Conservation (phyloP, 1,140 invertebrate genomes). For the Chionoecetes opilio region DNA sequence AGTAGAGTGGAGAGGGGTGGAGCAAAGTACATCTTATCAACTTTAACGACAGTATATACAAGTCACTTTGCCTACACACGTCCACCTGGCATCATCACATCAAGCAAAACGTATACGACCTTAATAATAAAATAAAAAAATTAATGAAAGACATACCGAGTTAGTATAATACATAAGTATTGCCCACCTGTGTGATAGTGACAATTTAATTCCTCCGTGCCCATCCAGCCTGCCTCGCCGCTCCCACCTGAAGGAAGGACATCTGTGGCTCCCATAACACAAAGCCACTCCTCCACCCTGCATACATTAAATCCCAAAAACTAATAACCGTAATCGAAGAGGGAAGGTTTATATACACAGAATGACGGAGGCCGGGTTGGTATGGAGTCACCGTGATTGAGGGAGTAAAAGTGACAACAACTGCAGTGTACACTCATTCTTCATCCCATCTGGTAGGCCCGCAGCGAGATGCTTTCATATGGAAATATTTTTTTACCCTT, state of each 20-base stretch:
- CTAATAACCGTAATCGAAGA: conserved; percentile 20
- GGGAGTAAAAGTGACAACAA: conserved; percentile 36
- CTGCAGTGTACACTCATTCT: conserved; percentile 40
- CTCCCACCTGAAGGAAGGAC: not conserved
- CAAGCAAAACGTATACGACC: no score
- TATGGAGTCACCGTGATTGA: not conserved
- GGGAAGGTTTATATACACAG: not conserved
- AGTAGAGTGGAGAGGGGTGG: not conserved
- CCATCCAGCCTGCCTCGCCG: not conserved
- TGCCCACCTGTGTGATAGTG: no score
- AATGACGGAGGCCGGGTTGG: not conserved
- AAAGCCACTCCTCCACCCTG: not conserved
- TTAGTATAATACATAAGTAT: no score
- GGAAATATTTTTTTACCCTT: conserved; percentile 39
- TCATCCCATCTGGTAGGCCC: not conserved
- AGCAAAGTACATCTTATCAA: no score
- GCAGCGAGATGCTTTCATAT: conserved; percentile 24
- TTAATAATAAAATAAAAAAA: no score
- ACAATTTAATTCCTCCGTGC: not conserved
- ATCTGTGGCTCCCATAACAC: conserved; percentile 25
- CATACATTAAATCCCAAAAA: conserved; percentile 45
- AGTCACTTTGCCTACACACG: no score
- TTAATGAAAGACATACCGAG: no score
- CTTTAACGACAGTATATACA: no score
- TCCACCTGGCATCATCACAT: no score